Conservation (phyloP, 2,888 invertebrate genomes). For the Synergus japonicus region DNA sequence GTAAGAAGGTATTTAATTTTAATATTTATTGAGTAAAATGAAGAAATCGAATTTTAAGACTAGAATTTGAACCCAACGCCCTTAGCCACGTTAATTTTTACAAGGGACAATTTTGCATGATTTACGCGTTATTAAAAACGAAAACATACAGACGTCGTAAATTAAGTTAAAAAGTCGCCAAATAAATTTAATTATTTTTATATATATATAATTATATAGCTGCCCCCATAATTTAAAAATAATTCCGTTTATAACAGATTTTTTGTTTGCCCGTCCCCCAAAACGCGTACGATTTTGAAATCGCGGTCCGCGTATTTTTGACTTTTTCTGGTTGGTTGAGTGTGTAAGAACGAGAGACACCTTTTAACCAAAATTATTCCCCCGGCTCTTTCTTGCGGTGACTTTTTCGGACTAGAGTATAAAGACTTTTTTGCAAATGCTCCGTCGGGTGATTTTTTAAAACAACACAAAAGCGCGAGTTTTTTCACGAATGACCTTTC, state of each 20-base stretch:
- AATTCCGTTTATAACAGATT: not conserved
- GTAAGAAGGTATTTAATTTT: too few relatives aligned
- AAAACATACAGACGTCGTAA: not conserved
- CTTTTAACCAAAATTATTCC: slow-evolving; percentile 52
- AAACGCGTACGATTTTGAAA: slow-evolving; percentile 6
- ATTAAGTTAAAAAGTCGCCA: slow-evolving; percentile 19
- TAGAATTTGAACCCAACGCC: too few relatives aligned
- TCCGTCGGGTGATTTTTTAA: slow-evolving; percentile 41
- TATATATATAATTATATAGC: not conserved
- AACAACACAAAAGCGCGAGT: slow-evolving; percentile 58
- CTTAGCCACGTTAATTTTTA: not conserved
- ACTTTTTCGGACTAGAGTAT: slow-evolving; percentile 48
- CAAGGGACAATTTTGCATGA: not conserved
- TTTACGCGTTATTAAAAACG: not conserved
- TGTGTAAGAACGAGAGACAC: slow-evolving; percentile 50
- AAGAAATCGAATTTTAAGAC: too few relatives aligned
- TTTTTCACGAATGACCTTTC: slow-evolving; percentile 52
- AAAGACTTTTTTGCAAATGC: slow-evolving; percentile 38
- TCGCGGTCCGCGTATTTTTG: slow-evolving; percentile 23
- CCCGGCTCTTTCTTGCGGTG: slow-evolving; percentile 53
- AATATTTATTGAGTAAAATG: too few relatives aligned
- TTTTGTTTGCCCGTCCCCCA: slow-evolving; percentile 44
- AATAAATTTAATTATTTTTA: not conserved
- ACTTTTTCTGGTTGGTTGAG: slow-evolving; percentile 44
- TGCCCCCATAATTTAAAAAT: not conserved